A percentile compares a stretch with the other conserved stretches of the same genome.
phyloP scores from a whole-genome alignment of 2,113 vertebrate genomes.

The Brachyhypopomus occidentalis region DNA sequence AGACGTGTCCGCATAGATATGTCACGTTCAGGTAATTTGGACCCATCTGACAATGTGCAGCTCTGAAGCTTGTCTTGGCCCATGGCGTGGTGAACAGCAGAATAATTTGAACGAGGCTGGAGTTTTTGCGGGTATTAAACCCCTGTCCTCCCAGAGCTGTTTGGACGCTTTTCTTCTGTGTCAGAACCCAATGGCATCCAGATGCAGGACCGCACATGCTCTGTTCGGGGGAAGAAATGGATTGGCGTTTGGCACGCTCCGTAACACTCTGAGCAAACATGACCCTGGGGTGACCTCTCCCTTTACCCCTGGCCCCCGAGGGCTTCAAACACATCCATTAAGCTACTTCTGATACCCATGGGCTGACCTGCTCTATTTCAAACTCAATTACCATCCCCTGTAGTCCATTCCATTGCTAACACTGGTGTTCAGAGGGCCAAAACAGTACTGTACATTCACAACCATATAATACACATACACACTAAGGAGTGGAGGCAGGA shows the following conservation, averaged over 20 bases:
- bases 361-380: constrained; percentile 68
- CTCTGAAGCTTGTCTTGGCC: constrained; percentile 46
- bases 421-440: not conserved
- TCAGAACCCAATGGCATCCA: constrained; percentile 51
- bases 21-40: constrained; percentile 64
- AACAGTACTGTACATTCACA: constrained; percentile 8
- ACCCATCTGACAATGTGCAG: constrained; percentile 61
- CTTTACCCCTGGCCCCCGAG: constrained; percentile 47
- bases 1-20: constrained; percentile 68
- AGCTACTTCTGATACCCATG: constrained; percentile 62
- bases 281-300: constrained; percentile 65
- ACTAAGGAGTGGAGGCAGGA: constrained; percentile 44
- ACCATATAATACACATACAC: not conserved
- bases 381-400: constrained; percentile 68
- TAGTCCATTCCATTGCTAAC: constrained; percentile 28
- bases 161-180: constrained; percentile 16
- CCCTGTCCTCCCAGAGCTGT: constrained; percentile 16
- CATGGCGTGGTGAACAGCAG: constrained; percentile 25
- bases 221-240: constrained; percentile 51
- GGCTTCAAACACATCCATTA: constrained; percentile 67
- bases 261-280: constrained; percentile 69
- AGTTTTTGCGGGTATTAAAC: not conserved
- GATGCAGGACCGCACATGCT: constrained; percentile 41
- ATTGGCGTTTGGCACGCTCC: constrained; percentile 68
- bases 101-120: constrained; percentile 13